Evolutionary conservation across 1,140 invertebrate species (phyloP).

Genomic region (Drosophila funebris): DNA sequence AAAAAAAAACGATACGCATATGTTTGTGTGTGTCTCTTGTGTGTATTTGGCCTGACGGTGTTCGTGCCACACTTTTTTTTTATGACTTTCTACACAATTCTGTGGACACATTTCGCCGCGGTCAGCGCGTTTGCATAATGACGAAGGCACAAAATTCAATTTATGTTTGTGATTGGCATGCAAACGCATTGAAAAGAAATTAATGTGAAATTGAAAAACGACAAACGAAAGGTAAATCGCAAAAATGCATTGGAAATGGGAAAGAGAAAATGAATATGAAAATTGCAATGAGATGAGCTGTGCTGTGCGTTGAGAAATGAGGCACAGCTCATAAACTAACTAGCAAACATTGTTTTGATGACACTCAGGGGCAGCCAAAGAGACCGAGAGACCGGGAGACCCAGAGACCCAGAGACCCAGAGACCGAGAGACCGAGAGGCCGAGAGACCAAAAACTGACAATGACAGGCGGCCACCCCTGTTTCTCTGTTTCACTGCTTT

Average conservation of each 20-base stretch:
- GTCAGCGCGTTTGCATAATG: slow-evolving; percentile 65
- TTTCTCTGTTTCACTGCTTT: neutral
- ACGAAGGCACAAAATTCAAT: slow-evolving; percentile 34
- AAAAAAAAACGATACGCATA: too few relatives aligned
- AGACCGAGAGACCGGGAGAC: neutral
- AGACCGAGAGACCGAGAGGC: neutral
- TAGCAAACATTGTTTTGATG: slow-evolving; percentile 80
- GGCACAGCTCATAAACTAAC: slow-evolving; percentile 76
- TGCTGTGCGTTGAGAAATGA: slow-evolving; percentile 44
- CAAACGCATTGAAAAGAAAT: slow-evolving; percentile 68
- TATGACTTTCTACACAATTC: slow-evolving; percentile 66
- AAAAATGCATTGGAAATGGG: slow-evolving; percentile 12
- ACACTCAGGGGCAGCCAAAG: slow-evolving; percentile 66
- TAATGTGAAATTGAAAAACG: slow-evolving; percentile 78
- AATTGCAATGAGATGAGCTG: slow-evolving; percentile 50
- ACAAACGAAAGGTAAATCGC: slow-evolving; percentile 17
- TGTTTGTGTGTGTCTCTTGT: neutral
- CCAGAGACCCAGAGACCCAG: neutral
- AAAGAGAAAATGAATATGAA: slow-evolving; percentile 54
- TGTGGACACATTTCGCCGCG: slow-evolving; percentile 61
- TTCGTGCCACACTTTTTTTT: slow-evolving; percentile 54
- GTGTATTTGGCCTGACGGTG: neutral
- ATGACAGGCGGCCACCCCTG: slow-evolving; percentile 38
- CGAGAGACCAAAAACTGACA: neutral
- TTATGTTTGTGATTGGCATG: slow-evolving; percentile 39